Base-by-base conservation (phyloP, 2,113 vertebrate species). In the Cyphomyrus discorhynchus region DNA sequence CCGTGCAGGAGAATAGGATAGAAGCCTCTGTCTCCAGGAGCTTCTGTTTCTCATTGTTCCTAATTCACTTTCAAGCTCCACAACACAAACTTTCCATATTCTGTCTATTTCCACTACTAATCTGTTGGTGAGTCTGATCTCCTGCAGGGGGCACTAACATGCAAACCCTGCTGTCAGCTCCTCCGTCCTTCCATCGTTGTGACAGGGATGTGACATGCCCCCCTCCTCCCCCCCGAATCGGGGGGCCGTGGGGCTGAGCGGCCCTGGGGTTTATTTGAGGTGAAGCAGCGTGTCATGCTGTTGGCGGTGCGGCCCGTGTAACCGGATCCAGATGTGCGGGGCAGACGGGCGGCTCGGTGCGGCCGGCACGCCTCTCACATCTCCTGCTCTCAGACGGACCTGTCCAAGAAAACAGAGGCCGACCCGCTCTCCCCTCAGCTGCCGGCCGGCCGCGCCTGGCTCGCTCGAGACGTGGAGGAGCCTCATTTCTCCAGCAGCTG, bases 241-340 rank as follows among this genome's bases (percentile, higher is more conserved):
- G 35, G 35, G 74, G 24, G 45, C 39, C 21, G 9, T 49, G 82
- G 83, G 46, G 42, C 83, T 8, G 9, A 85, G 83, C 83, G 1
- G 46, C 17, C 39, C 45, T 85, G 9, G 45, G 83, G 83, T 86
- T 86, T 86, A 86, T 86, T 86, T 10, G 45, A 86, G 83, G 83
- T 86, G 46, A 86, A 86, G 24, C 45, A 86, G 83, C 13, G n/a
- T n/a, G 45, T 50, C 17, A 27, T 27, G 47, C 24, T 86, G 45
- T 11, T 86, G 45, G 45, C 45, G 47, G 35, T 80, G 74, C 13
- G 8, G 35, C 31, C 5, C 74, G 46, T 86, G 83, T 86, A 86
- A 86, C 83, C 47, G 46, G 83, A 50, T 86, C 83, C 83, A 86
- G 45, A 86, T 47, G 45, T 86, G 24, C 17, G n/a, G 47, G 45